Evolutionary conservation across 2,888 invertebrate species (phyloP).

Genomic region (Ellobium chinense): DNA sequence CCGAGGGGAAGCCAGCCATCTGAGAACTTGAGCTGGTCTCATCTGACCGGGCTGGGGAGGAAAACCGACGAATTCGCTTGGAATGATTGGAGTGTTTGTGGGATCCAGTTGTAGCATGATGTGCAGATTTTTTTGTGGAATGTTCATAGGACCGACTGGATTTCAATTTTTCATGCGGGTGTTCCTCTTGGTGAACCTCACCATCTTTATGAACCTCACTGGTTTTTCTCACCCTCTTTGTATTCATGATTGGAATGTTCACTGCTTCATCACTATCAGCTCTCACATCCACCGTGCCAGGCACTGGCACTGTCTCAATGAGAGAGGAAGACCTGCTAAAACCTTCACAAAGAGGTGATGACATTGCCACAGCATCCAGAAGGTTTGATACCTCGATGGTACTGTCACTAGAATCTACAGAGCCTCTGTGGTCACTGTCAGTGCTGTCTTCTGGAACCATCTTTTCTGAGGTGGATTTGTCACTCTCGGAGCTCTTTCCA

Average conservation of each 20-base stretch:
- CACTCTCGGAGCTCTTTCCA: neutral
- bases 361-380: neutral
- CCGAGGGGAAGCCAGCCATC: neutral
- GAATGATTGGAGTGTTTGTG: neutral
- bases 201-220: neutral
- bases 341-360: neutral
- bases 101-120: neutral
- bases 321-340: conserved; percentile 7
- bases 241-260: neutral
- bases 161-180: too few species aligned
- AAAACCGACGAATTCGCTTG: conserved; percentile 14
- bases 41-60: conserved; percentile 20
- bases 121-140: neutral
- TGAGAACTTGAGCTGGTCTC: neutral
- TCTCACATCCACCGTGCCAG: conserved; percentile 24
- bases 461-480: neutral
- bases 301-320: conserved; percentile 39
- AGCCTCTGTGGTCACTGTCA: neutral
- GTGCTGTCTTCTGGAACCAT: neutral
- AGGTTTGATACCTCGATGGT: neutral
- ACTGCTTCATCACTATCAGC: neutral
- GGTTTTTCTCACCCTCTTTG: neutral
- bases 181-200: too few species aligned
- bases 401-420: neutral
- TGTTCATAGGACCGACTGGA: neutral